phyloP scores from a whole-genome alignment of 2,797 vertebrate genomes.

The Bovichtus diacanthus region DNA sequence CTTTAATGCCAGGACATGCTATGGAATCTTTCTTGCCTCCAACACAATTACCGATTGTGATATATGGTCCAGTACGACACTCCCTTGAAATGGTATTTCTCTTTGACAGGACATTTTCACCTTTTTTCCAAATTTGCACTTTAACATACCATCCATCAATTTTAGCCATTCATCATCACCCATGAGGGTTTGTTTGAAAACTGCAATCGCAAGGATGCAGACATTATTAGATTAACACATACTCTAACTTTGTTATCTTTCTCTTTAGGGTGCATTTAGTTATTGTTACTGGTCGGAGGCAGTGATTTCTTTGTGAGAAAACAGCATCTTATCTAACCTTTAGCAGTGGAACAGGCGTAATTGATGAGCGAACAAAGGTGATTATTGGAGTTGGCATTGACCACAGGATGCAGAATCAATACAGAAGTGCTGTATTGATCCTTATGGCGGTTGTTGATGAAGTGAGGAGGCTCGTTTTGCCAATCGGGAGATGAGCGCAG shows the following conservation, averaged over 20 bases:
- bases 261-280: conserved; percentile 13
- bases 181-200: conserved; percentile 5
- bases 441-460: conserved; percentile 66
- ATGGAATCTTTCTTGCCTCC: conserved; percentile 5
- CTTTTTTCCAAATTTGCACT: not conserved
- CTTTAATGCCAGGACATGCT: conserved; percentile 21
- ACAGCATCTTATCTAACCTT: conserved; percentile 56
- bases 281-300: conserved; percentile 11
- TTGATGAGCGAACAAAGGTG: conserved; percentile 65
- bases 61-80: not conserved
- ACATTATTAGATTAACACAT: not conserved
- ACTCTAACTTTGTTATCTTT: conserved; percentile 12
- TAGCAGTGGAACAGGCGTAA: conserved; percentile 48
- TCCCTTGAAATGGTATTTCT: conserved; percentile 3
- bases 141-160: not conserved
- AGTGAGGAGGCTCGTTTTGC: conserved; percentile 59
- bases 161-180: not conserved
- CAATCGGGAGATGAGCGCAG: conserved; percentile 38
- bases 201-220: not conserved
- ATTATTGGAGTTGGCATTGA: conserved; percentile 75
- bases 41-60: conserved; percentile 21
- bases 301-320: conserved; percentile 17
- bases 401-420: conserved; percentile 66
- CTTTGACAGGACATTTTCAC: not conserved
- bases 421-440: conserved; percentile 75